Percentiles rank a stretch among this genome's conserved stretches.
Conservation (phyloP, 2,113 vertebrate species). For the Progne subis region DNA sequence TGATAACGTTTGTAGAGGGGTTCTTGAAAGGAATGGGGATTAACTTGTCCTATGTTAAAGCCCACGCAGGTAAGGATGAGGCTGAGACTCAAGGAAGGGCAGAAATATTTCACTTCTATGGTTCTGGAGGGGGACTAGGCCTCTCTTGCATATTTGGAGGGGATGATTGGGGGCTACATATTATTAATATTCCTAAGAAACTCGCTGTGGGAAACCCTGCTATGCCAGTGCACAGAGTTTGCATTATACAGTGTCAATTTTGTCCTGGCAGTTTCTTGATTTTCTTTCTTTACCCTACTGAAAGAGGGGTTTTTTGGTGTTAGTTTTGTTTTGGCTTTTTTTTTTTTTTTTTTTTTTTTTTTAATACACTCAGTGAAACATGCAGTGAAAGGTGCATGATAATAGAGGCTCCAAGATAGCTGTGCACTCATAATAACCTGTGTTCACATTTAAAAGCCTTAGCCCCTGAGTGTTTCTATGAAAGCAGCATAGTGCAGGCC, state of each 20-base stretch:
- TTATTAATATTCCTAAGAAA: constrained; percentile 53
- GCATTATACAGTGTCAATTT: not conserved
- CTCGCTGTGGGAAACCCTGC: not conserved
- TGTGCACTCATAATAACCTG: not conserved
- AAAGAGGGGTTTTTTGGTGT: not conserved
- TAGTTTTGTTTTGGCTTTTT: not conserved
- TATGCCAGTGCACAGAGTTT: not conserved
- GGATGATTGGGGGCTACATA: not conserved
- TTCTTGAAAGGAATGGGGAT: not conserved
- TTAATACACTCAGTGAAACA: not conserved
- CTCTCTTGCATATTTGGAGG: not conserved
- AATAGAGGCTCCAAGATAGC: not conserved
- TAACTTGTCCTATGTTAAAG: not conserved
- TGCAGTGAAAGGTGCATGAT: not conserved
- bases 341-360: not conserved
- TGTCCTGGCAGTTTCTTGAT: constrained; percentile 2
- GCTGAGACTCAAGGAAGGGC: not conserved
- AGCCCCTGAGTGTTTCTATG: constrained; percentile 3
- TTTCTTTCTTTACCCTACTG: constrained; percentile 16
- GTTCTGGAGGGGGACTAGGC: not conserved
- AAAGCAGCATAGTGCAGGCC: not conserved
- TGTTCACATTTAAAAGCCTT: constrained; percentile 35
- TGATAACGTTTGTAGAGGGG: not conserved
- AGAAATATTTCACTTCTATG: not conserved
- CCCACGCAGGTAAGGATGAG: not conserved